Base-by-base conservation (phyloP, 2,797 vertebrate genomes). In the Microtus agrestis region DNA sequence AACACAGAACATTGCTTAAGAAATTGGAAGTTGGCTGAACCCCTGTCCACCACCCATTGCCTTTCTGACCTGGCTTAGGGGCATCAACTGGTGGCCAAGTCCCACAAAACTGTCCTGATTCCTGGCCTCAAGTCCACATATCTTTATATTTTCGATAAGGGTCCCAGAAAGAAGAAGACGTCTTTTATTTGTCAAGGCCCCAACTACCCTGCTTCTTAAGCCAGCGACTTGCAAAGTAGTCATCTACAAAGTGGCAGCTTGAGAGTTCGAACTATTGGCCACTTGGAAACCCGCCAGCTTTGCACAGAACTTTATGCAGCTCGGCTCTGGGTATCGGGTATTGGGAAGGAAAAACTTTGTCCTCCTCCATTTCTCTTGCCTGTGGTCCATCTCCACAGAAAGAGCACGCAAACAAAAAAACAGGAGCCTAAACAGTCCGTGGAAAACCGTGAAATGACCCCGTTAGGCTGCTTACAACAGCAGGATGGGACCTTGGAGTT, bases 201-300 rank as follows among this genome's bases (percentile, higher is more conserved):
- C 54, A 91, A 59, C 15, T 76, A 82, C 48, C 25, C 63, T 1
- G 0, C 0, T 0, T 85, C n/a, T 12, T 84, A 85, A 91, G 34
- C 10, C 78, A 78, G 56, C 4, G 51, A 93, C 25, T 96, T 95
- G 90, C 34, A 85, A 82, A 5, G 27, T 31, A 84, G 54, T 84
- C 71, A 84, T 40, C 46, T 78, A 69, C 1, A 11, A 95, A 59
- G 43, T 67, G 61, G 40, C 46, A 77, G 25, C 81, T 71, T 7
- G 12, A 71, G 56, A 61, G 91, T 89, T 97, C 9, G 43, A 97
- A 91, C 96, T 56, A 94, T 4, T 25, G 25, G 17, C 0, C 21
- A 59, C 81, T 91, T 13, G 0, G 31, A 96, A 96, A 89, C 59
- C 51, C 37, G 29, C 17, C 34, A 5, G 7, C 56, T 94, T 94